Percentiles rank a stretch among this genome's conserved stretches.
These are phyloP conservation scores for Zaprionus ornatus DNA, from an alignment of 1,140 invertebrate genomes.

Conservation along the genomic window DNA sequence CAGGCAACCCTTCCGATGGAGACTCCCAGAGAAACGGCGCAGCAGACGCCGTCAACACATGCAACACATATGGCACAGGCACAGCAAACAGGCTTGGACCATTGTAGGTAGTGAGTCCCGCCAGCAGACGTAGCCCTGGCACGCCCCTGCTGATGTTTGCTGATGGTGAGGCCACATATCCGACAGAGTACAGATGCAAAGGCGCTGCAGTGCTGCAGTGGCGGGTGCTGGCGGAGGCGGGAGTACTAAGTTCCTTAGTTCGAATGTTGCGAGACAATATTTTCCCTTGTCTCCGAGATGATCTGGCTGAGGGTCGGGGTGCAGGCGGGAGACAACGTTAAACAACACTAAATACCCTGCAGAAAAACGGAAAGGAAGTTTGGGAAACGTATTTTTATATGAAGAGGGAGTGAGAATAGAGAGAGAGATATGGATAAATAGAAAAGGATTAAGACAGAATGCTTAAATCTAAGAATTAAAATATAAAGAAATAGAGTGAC, in stretches of 20 bases:
- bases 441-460: too few relatives aligned
- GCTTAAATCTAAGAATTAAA: too few relatives aligned
- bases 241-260: conserved; percentile 13
- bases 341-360: conserved; percentile 30
- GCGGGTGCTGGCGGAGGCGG: neutral
- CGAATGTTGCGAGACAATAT: conserved; percentile 76
- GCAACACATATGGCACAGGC: conserved; percentile 71
- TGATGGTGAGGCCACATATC: conserved; percentile 68
- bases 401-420: too few relatives aligned
- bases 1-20: conserved; percentile 18
- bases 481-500: too few relatives aligned
- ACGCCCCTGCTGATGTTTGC: conserved; percentile 26
- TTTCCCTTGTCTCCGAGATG: conserved; percentile 70
- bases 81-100: neutral
- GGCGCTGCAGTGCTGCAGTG: neutral
- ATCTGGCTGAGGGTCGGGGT: conserved; percentile 9
- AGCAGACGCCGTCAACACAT: conserved; percentile 40
- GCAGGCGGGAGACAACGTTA: conserved; percentile 20
- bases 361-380: neutral
- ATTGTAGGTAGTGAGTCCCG: conserved; percentile 57
- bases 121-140: conserved; percentile 6
- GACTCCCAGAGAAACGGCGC: neutral
- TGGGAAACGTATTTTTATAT: too few relatives aligned
- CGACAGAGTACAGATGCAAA: conserved; percentile 6
- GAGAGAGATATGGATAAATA: too few relatives aligned